Evolutionary conservation across 2,888 invertebrate species (phyloP).

Genomic region (Anagyrus pseudococci): DNA sequence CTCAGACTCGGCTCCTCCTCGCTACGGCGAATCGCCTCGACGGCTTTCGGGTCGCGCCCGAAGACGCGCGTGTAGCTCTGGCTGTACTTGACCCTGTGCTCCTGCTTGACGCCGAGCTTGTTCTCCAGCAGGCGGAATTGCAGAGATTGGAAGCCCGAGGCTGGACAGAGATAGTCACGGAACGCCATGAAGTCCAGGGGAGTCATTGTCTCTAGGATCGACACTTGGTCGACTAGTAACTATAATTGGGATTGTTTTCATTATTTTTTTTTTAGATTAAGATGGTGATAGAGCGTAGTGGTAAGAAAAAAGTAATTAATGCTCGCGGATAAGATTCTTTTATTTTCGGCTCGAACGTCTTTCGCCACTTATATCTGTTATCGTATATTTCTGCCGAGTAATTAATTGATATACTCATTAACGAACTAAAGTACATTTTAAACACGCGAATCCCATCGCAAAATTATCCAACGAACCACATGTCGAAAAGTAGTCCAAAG

Average conservation of each 20-base stretch:
- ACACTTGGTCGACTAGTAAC: constrained; percentile 95
- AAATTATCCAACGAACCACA: too few species aligned
- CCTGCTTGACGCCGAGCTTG: constrained; percentile 82
- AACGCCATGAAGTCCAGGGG: constrained; percentile 99
- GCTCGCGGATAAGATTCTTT: too few species aligned
- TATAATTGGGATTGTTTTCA: constrained; percentile 57
- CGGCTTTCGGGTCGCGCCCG: constrained; percentile 73
- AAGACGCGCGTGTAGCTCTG: constrained; percentile 90
- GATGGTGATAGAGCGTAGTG: too few species aligned
- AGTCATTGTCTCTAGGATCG: constrained; percentile 98
- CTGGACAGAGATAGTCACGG: constrained; percentile 88
- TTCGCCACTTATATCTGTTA: too few species aligned
- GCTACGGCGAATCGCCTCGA: constrained; percentile 69
- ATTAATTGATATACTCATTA: too few species aligned
- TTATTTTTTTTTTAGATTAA: too few species aligned
- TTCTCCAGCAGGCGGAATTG: constrained; percentile 97
- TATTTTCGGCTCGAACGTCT: too few species aligned
- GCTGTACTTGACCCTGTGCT: constrained; percentile 91
- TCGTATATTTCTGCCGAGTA: too few species aligned
- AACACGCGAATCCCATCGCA: too few species aligned
- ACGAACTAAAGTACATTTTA: too few species aligned
- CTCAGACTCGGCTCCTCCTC: constrained; percentile 86
- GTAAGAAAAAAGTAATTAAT: too few species aligned
- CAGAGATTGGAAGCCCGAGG: constrained; percentile 97
- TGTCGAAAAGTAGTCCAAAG: too few species aligned